A percentile compares a stretch with the other conserved stretches of the same genome.
Conservation (phyloP, 2,888 invertebrate species). For the Drosophila emarginata region DNA sequence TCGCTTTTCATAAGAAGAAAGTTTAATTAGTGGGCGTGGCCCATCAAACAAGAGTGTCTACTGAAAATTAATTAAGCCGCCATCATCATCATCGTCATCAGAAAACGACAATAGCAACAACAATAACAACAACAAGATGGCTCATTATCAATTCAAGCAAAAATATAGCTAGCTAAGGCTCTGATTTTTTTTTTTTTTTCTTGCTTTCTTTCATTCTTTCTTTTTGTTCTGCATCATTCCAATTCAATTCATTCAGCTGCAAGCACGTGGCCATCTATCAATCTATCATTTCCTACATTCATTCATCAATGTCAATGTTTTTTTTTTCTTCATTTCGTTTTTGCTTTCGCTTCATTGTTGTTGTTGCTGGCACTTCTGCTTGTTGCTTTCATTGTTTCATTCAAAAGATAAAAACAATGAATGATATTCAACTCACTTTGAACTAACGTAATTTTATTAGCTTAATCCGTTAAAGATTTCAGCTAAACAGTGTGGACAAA, state of each 20-base stretch:
- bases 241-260: slow-evolving; percentile 55
- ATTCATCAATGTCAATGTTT: slow-evolving; percentile 76
- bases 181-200: slow-evolving; percentile 3
- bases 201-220: no score
- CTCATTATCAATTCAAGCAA: slow-evolving; percentile 73
- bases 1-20: slow-evolving; percentile 36
- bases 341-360: slow-evolving; percentile 20
- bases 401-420: background rate
- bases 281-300: slow-evolving; percentile 68
- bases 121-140: slow-evolving; percentile 8
- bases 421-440: background rate
- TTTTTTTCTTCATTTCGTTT: slow-evolving; percentile 49
- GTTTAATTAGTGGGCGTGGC: slow-evolving; percentile 73
- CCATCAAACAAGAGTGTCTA: slow-evolving; percentile 6
- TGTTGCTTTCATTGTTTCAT: slow-evolving; percentile 1
- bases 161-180: slow-evolving; percentile 31
- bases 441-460: background rate
- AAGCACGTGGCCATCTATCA: slow-evolving; percentile 48
- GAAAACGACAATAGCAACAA: background rate
- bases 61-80: slow-evolving; percentile 70
- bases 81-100: slow-evolving; percentile 9
- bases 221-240: slow-evolving; percentile 15
- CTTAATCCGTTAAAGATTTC: background rate
- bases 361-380: slow-evolving; percentile 4
- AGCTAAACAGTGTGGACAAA: background rate